Conservation (phyloP, 2,797 vertebrate genomes). For the Characodon lateralis region DNA sequence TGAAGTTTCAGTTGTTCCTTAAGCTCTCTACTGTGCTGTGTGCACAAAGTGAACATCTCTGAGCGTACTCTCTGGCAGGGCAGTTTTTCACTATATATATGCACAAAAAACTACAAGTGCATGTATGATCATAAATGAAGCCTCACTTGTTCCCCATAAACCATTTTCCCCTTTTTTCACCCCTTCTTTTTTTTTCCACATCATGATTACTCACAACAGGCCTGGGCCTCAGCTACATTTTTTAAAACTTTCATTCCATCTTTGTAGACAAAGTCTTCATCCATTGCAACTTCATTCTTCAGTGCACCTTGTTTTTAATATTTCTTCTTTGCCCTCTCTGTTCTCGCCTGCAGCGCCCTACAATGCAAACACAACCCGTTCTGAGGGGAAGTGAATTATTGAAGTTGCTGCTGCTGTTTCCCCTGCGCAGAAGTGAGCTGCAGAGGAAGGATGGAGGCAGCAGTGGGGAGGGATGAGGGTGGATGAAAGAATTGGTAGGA, state of each 20-base stretch:
- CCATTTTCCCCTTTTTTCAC: slow-evolving; percentile 9
- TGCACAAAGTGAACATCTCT: slow-evolving; percentile 15
- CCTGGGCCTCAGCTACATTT: slow-evolving; percentile 23
- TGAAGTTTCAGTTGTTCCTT: slow-evolving; percentile 30
- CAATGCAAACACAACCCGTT: slow-evolving; percentile 83
- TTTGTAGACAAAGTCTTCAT: slow-evolving; percentile 63
- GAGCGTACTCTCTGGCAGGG: slow-evolving; percentile 17
- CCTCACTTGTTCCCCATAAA: slow-evolving; percentile 18
- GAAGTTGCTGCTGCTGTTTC: slow-evolving; percentile 69
- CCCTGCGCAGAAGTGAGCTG: slow-evolving; percentile 70
- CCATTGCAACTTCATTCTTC: slow-evolving; percentile 71
- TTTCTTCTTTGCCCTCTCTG: slow-evolving; percentile 67
- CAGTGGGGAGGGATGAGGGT: slow-evolving; percentile 36
- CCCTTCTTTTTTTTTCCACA: slow-evolving; percentile 30
- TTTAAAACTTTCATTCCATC: slow-evolving; percentile 35
- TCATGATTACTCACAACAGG: slow-evolving; percentile 54
- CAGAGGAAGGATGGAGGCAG: slow-evolving; percentile 61
- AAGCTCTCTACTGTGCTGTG: slow-evolving; percentile 20
- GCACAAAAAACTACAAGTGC: slow-evolving; percentile 2
- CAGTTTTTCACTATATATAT: slow-evolving; percentile 26
- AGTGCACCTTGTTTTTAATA: slow-evolving; percentile 72
- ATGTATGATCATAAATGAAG: slow-evolving; percentile 14
- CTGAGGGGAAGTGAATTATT: slow-evolving; percentile 80
- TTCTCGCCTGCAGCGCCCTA: slow-evolving; percentile 73
- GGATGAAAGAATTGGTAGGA: slow-evolving; percentile 55